Base-by-base conservation (phyloP, 2,888 invertebrate genomes). In the Nephrocerus scutellatus region DNA sequence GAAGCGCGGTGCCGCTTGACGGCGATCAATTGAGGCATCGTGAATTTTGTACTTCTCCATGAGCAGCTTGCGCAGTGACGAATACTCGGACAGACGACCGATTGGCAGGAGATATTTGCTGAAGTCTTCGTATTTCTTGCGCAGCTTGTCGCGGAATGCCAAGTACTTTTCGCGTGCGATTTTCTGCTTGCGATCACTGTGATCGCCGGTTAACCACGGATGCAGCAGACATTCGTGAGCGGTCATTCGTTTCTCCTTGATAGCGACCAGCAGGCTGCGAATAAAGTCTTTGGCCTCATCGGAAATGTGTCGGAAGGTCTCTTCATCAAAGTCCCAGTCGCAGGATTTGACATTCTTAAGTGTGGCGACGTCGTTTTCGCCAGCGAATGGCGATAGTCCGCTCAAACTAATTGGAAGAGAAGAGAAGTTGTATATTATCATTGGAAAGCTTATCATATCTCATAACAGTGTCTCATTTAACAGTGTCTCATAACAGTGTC, bases 211-310 rank as follows among this genome's bases (percentile, higher is more conserved):
- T 53, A 99, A 72, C 98, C 98, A 99, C 26, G 87, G 74, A 74
- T 99, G 98, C 39, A 90, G 71, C 23, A 99, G 70, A 61, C 96
- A 93, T 71, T 98, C 97, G 73, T 97, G 95, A 1, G 97, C 93
- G 1, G 93, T 98, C 87, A 99, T 82, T 59, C 98, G 86, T 68
- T 93, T 90, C 85, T 92, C 91, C 72, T 95, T 96, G 66, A 85
- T 91, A 67, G 88, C 85, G 44, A 93, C 73, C 10, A 99, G 77
- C 44, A 99, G 76, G 60, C 88, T 79, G 52, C 84, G 79, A 67
- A 99, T 98, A 70, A 99, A 99, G 74, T 98, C 98, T 74, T 90
- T 96, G 56, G 87, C 98, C 66, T 96, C 92, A 39, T 90, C 89
- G 1, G 97, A 97, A 36, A 99, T 91, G 59, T 84, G 81, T 16